phyloP scores from a whole-genome alignment of 2,797 vertebrate genomes.

The Catostomus latipinnis region DNA sequence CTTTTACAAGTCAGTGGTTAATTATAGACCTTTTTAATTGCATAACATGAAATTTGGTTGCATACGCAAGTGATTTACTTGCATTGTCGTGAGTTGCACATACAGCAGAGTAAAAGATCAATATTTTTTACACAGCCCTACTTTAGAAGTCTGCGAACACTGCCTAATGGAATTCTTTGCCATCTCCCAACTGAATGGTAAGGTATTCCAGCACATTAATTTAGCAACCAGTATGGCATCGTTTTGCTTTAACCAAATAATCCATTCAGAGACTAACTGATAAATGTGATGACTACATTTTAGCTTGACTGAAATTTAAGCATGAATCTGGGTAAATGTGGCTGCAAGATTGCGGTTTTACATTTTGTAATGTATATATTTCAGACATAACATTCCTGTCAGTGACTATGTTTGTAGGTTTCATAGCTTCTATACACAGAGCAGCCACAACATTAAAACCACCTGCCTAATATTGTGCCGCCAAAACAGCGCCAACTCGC shows the following conservation, averaged over 20 bases:
- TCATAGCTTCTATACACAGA: slow-evolving; percentile 33
- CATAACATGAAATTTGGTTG: too few relatives aligned
- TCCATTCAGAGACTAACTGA: neutral
- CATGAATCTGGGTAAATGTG: slow-evolving; percentile 18
- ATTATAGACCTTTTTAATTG: too few relatives aligned
- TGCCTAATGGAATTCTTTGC: neutral
- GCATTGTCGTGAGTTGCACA: too few relatives aligned
- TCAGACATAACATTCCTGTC: slow-evolving; percentile 32
- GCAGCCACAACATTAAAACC: too few relatives aligned
- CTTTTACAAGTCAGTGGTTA: too few relatives aligned
- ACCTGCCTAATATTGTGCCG: too few relatives aligned
- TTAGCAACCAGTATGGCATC: neutral
- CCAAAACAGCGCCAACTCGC: too few relatives aligned
- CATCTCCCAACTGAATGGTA: neutral
- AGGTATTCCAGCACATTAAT: neutral
- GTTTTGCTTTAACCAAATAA: neutral
- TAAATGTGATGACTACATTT: neutral
- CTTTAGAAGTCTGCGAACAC: neutral
- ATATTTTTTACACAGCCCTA: neutral
- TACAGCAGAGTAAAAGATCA: too few relatives aligned
- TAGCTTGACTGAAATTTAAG: slow-evolving; percentile 10
- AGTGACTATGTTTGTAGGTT: slow-evolving; percentile 19
- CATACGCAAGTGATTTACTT: too few relatives aligned
- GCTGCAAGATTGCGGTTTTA: slow-evolving; percentile 5
- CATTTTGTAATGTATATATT: slow-evolving; percentile 32